Conservation (phyloP, 2,797 vertebrate species). For the Taenioides sp. region DNA sequence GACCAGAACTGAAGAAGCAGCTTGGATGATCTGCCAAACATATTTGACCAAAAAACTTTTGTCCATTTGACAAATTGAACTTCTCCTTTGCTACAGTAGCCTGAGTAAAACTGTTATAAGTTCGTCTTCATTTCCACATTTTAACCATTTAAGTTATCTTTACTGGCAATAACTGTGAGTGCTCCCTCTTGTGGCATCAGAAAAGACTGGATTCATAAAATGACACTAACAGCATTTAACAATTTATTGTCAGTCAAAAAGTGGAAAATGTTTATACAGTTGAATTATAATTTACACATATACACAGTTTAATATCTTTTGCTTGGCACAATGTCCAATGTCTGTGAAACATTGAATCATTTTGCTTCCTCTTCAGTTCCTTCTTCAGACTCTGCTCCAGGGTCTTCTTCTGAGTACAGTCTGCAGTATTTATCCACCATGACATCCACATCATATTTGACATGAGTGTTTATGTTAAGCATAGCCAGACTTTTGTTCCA, state of each 20-base stretch:
- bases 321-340: neutral
- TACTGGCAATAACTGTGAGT: conserved; percentile 23
- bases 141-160: neutral
- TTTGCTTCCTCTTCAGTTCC: conserved; percentile 3
- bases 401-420: conserved; percentile 84
- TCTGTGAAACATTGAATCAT: neutral
- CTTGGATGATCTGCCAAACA: no score
- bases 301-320: neutral
- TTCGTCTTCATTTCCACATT: neutral
- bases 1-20: no score
- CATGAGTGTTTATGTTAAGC: conserved; percentile 88
- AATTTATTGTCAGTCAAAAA: neutral
- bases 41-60: no score
- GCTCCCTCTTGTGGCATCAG: conserved; percentile 46
- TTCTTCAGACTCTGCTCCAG: conserved; percentile 50
- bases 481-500: conserved; percentile 87
- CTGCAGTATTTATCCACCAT: conserved; percentile 95
- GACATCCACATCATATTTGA: conserved; percentile 91
- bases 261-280: neutral
- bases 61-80: no score
- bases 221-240: neutral
- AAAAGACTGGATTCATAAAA: neutral
- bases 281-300: neutral
- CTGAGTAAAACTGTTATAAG: neutral
- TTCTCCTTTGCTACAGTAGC: neutral